phyloP scores from a whole-genome alignment of 2,113 vertebrate genomes.

The Eonycteris spelaea region DNA sequence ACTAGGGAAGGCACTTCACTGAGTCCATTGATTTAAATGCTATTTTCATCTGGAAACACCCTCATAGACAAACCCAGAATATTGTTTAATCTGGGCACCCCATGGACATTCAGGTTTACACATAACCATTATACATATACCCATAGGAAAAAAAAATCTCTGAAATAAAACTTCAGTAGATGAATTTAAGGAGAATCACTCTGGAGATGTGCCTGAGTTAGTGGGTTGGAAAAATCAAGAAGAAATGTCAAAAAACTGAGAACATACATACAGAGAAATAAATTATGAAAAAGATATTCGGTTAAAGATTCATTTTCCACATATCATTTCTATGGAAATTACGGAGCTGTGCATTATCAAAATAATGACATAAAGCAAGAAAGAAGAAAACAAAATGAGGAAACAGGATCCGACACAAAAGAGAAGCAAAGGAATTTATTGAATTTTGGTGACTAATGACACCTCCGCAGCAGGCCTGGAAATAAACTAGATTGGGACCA shows the following conservation, averaged over 20 bases:
- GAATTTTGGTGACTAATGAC: not conserved
- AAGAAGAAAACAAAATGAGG: not conserved
- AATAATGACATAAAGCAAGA: not conserved
- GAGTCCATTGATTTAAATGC: not conserved
- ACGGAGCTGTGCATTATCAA: not conserved
- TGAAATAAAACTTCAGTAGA: not conserved
- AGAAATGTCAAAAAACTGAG: not conserved
- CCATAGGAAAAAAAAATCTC: not conserved
- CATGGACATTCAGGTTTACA: not conserved
- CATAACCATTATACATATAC: not conserved
- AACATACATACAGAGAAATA: not conserved
- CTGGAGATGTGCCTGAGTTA: not conserved
- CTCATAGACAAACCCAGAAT: not conserved
- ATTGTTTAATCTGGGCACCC: not conserved
- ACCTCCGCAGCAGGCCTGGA: not conserved
- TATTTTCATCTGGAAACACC: not conserved
- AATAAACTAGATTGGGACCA: not conserved
- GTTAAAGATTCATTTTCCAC: slow-evolving; percentile 3
- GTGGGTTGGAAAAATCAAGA: not conserved
- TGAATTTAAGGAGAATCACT: not conserved
- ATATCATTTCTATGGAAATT: not conserved
- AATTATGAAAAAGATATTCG: not conserved
- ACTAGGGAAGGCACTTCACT: not conserved
- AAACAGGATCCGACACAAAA: not conserved
- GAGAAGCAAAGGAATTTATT: not conserved